Evolutionary conservation across 2,797 vertebrate species (phyloP).

Genomic region (Myiothlypis chrysogaster): DNA sequence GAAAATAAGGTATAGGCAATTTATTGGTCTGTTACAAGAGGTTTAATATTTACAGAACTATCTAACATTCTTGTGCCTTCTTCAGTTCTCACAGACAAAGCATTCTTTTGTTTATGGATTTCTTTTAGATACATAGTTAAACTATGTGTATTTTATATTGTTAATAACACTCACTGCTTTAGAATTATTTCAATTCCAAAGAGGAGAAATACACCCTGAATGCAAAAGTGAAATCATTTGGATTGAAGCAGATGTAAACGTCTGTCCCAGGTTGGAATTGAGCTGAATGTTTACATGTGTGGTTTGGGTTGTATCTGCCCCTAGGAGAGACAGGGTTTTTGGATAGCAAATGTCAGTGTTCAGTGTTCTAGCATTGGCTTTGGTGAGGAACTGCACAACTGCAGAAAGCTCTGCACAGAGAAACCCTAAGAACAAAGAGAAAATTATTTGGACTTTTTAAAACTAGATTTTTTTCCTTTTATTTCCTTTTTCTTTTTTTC

Average conservation of each 20-base stretch:
- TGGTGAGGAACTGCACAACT: not conserved
- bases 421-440: not conserved
- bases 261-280: not conserved
- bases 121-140: not conserved
- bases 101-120: not conserved
- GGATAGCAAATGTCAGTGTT: not conserved
- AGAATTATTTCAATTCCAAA: not conserved
- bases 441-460: not conserved
- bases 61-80: not conserved
- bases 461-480: not conserved
- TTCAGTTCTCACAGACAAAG: not conserved
- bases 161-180: not conserved
- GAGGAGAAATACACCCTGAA: not conserved
- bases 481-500: rapidly evolving
- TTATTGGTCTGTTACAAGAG: not conserved
- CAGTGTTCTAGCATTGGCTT: not conserved
- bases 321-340: not conserved
- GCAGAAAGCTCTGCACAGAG: not conserved
- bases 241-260: not conserved
- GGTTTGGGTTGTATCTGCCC: not conserved
- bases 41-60: not conserved
- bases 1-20: not conserved
- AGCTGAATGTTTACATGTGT: not conserved
- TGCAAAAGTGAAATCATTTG: not conserved
- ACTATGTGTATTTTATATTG: not conserved